These are phyloP conservation scores for Meloidogyne chitwoodi DNA, from an alignment of 1,140 invertebrate species.

Conservation along the genomic window DNA sequence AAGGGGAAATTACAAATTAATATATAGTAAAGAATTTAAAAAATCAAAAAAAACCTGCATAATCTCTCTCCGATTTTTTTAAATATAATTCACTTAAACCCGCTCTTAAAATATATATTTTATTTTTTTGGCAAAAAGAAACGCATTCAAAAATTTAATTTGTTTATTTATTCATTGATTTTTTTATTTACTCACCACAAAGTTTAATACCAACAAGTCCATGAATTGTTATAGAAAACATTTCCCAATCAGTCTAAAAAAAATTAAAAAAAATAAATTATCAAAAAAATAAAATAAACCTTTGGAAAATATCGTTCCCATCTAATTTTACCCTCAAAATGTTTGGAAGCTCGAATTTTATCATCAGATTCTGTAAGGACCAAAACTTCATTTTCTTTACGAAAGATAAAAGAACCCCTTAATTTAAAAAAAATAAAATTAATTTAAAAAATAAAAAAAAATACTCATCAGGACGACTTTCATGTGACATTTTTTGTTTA, in stretches of 20 bases:
- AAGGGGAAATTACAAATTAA: too few relatives aligned
- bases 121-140: not conserved
- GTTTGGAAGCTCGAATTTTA: not conserved
- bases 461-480: conserved; percentile 14
- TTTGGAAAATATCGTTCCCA: conserved; percentile 5
- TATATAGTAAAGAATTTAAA: too few relatives aligned
- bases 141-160: not conserved
- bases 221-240: not conserved
- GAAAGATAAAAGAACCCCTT: conserved; percentile 16
- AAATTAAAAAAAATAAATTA: not conserved
- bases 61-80: too few relatives aligned
- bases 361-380: conserved; percentile 13
- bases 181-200: conserved; percentile 15
- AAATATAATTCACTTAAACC: too few relatives aligned
- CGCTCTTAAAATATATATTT: not conserved
- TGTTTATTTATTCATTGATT: not conserved
- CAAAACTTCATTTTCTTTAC: not conserved
- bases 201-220: not conserved
- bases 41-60: too few relatives aligned
- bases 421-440: not conserved
- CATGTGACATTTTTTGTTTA: conserved; percentile 5
- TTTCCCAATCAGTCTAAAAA: not conserved
- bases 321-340: not conserved
- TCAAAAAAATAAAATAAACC: not conserved
- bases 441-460: not conserved